These are phyloP conservation scores for Leptoteleia sp. DNA, from an alignment of 1,140 invertebrate species.

Conservation along the genomic window DNA sequence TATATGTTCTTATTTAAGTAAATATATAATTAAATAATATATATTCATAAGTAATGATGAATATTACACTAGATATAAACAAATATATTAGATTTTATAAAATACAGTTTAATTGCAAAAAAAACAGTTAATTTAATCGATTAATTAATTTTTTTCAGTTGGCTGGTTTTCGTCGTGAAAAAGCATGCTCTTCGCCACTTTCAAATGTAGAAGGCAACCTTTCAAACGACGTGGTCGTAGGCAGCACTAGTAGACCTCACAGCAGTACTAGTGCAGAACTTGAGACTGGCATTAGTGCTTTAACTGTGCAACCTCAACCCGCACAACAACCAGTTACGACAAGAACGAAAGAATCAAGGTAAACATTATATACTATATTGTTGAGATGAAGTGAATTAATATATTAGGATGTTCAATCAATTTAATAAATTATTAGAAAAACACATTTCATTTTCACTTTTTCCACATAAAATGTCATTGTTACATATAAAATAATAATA, in stretches of 20 bases:
- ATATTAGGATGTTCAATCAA: not conserved
- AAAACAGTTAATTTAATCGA: not conserved
- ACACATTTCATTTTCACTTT: too few relatives aligned
- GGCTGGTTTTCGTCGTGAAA: conserved; percentile 76
- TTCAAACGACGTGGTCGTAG: conserved; percentile 77
- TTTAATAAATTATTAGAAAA: too few relatives aligned
- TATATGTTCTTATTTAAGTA: too few relatives aligned
- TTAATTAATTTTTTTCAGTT: conserved; percentile 65
- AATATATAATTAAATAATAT: too few relatives aligned
- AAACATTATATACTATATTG: conserved; percentile 3
- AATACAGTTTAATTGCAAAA: too few relatives aligned
- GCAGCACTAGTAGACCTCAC: conserved; percentile 84
- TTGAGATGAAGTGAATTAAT: too few relatives aligned
- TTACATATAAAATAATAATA: too few relatives aligned
- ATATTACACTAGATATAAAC: too few relatives aligned
- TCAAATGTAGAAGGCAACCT: conserved; percentile 72
- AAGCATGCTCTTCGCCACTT: conserved; percentile 76
- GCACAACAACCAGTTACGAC: conserved; percentile 78
- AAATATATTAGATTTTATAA: too few relatives aligned
- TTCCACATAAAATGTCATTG: too few relatives aligned
- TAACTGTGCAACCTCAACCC: conserved; percentile 80
- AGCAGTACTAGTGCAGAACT: conserved; percentile 87
- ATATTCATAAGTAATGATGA: too few relatives aligned
- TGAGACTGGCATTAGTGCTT: conserved; percentile 82
- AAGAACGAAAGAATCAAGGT: conserved; percentile 83